Percentiles rank a stretch among this genome's conserved stretches.
Evolutionary conservation across 2,113 vertebrate species (phyloP).

Genomic region (Halcyon malimbica): DNA sequence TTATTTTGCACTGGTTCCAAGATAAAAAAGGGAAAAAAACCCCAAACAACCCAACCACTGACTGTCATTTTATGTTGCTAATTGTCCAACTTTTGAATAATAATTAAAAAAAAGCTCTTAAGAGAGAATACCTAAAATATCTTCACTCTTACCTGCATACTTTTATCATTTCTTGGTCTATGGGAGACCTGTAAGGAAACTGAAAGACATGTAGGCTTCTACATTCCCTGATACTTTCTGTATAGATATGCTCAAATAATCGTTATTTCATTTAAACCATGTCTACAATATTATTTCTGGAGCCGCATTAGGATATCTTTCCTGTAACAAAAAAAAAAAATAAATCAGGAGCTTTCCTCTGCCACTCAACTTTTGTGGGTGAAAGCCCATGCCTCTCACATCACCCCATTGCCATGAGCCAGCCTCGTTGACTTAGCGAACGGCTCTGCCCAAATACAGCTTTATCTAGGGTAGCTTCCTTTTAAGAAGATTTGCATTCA

Average conservation of each 20-base stretch:
- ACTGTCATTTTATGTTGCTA: not conserved
- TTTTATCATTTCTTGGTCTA: not conserved
- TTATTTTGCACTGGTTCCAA: not conserved
- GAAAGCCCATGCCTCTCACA: rapidly evolving
- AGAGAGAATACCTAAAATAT: not conserved
- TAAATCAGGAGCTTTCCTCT: not conserved
- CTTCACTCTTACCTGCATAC: not conserved
- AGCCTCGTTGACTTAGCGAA: not conserved
- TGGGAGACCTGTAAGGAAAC: not conserved
- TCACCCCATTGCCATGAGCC: not conserved
- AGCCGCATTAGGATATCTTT: not conserved
- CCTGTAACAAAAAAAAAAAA: not conserved
- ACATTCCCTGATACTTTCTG: not conserved
- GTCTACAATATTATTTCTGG: not conserved
- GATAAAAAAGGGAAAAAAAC: not conserved
- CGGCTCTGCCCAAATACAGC: not conserved
- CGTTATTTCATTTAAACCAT: not conserved
- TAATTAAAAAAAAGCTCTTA: not conserved
- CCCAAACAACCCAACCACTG: rapidly evolving
- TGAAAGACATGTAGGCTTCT: not conserved
- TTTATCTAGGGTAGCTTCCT: not conserved
- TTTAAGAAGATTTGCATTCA: constrained; percentile 38
- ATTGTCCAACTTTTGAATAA: not conserved
- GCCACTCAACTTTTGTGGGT: not conserved
- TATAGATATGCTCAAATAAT: not conserved